Evolutionary conservation across 2,113 vertebrate genomes (phyloP), one percentile per base, ranked within the genome.

Genomic region (Tachuris rubrigastra): DNA sequence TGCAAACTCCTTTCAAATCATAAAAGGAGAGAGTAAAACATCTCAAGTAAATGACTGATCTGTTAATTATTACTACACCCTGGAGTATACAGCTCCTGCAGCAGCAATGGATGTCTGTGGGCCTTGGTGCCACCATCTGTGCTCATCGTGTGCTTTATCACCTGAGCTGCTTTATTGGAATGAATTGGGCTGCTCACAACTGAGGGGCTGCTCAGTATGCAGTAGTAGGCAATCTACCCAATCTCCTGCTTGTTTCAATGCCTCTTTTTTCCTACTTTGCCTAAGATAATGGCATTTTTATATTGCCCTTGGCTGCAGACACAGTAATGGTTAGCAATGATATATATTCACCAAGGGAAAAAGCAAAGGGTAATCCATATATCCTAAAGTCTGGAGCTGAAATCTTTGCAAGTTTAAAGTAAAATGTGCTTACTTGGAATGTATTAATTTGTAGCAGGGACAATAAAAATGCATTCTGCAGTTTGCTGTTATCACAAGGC

Each of bases 201-300:
- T 47, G 66, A 91, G 68, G 27, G 46, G 12, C 76, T 92, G 16
- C 65, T 92, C 76, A 67, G 59, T 59, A 60, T 92, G 90, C 92
- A 93, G 76, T 14, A 25, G 63, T 3, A 86, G 85, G 79, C 77
- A 90, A 59, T 66, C 89, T 68, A 72, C 68, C 82, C 87, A 6
- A 35, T 91, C 85, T 93, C 35, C 0, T 77, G 35, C 75, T 88
- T 93, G 60, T 74, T 86, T 73, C 67, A 91, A 44, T 85, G 41
- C 69, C 76, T 88, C 42, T 85, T 81, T 82, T 90, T 82, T 76
- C 76, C 88, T 62, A 9, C 80, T 94, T 87, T 96, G 56, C 79
- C 86, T 96, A 96, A 96, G 91, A 59, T 89, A 96, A 97, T 94
- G 67, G 85, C 88, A 78, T 96, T 91, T 96, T 92, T 93, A 93